Percentiles rank a stretch among this genome's conserved stretches.
phyloP scores from a whole-genome alignment of 2,113 vertebrate species.

The Arvicanthis niloticus region DNA sequence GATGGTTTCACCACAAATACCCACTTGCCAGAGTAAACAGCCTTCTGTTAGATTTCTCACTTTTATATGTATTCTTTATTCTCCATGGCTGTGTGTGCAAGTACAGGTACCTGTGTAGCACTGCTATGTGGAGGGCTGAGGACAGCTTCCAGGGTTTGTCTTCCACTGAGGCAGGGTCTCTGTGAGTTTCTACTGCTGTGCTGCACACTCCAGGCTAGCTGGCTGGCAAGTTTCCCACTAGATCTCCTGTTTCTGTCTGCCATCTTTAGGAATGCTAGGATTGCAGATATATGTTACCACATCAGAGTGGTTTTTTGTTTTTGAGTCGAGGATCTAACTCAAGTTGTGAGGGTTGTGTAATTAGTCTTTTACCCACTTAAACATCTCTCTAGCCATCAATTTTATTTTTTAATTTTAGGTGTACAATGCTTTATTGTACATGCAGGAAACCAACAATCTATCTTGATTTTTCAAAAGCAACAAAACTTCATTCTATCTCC shows the following conservation, averaged over 20 bases:
- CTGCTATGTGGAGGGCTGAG: not conserved
- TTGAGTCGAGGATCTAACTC: not conserved
- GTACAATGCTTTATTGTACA: not conserved
- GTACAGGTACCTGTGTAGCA: not conserved
- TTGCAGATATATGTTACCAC: not conserved
- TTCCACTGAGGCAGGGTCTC: not conserved
- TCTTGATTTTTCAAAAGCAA: not conserved
- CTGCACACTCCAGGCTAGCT: not conserved
- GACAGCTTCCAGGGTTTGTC: not conserved
- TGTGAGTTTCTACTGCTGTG: not conserved
- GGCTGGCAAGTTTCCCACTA: not conserved
- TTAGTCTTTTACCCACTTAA: not conserved
- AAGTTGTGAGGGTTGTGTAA: not conserved
- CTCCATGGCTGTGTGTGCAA: not conserved
- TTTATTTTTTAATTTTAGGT: slow-evolving; percentile 39
- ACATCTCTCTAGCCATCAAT: not conserved
- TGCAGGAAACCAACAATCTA: not conserved
- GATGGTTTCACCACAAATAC: not conserved
- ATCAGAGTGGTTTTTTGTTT: not conserved
- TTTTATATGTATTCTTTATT: not conserved
- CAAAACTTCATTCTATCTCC: not conserved
- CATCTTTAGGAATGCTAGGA: not conserved
- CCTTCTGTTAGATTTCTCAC: not conserved
- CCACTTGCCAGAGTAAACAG: not conserved
- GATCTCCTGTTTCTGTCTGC: not conserved